phyloP scores from a whole-genome alignment of 2,797 vertebrate genomes.

The Ctenochaetus hawaiiensis region DNA sequence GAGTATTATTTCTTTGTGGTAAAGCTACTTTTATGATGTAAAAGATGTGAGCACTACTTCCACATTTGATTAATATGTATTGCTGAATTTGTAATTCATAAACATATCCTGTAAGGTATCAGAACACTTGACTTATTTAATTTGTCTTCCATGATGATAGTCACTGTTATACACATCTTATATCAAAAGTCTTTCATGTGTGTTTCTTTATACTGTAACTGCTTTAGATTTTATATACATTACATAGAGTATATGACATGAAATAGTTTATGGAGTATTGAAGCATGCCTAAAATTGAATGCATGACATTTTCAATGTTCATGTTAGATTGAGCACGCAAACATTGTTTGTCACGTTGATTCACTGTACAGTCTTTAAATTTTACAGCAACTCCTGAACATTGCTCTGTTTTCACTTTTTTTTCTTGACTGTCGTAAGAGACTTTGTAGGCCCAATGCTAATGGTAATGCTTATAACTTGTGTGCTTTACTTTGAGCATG shows the following conservation, averaged over 20 bases:
- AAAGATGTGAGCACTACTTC: not conserved
- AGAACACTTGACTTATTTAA: too few relatives aligned
- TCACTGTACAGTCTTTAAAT: not conserved
- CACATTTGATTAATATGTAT: not conserved
- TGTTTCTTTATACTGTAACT: too few relatives aligned
- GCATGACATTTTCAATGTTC: not conserved
- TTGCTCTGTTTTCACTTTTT: not conserved
- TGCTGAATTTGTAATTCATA: not conserved
- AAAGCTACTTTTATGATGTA: not conserved
- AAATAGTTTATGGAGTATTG: not conserved
- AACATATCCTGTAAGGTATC: not conserved
- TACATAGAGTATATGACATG: not conserved
- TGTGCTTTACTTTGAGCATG: not conserved
- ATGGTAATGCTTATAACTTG: too few relatives aligned
- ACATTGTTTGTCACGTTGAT: not conserved
- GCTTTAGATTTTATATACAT: too few relatives aligned
- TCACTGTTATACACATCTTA: too few relatives aligned
- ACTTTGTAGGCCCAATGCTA: too few relatives aligned
- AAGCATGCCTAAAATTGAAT: fast-evolving
- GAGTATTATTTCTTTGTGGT: too few relatives aligned
- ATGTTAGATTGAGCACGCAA: not conserved
- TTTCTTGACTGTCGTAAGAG: not conserved
- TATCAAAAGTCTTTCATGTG: too few relatives aligned
- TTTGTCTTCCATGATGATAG: too few relatives aligned
- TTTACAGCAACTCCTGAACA: not conserved